Conservation (phyloP, 2,888 invertebrate genomes). For the Ceramica pisi region DNA sequence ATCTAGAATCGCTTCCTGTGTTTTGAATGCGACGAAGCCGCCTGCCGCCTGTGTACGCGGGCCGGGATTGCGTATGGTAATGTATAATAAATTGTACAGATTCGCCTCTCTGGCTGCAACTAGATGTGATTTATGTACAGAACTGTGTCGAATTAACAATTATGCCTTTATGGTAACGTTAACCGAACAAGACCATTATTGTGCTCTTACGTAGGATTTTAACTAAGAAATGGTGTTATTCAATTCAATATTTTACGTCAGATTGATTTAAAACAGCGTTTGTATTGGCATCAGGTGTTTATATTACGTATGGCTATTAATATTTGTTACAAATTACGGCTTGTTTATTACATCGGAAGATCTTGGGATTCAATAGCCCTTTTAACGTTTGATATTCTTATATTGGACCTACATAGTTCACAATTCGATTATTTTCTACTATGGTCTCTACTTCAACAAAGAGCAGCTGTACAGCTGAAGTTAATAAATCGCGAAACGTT, state of each 20-base stretch:
- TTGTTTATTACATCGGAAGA: constrained; percentile 48
- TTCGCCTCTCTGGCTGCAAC: constrained; percentile 80
- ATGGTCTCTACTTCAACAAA: not conserved
- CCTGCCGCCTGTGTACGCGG: constrained; percentile 33
- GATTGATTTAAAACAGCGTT: constrained; percentile 68
- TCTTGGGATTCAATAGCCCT: constrained; percentile 36
- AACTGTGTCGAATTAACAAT: constrained; percentile 88
- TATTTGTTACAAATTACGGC: constrained; percentile 44
- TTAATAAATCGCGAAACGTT: constrained; percentile 31
- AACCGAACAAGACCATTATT: constrained; percentile 76
- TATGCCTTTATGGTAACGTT: constrained; percentile 77
- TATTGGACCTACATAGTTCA: not conserved
- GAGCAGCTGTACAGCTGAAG: constrained; percentile 6
- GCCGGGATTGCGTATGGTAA: constrained; percentile 60
- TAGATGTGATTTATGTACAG: constrained; percentile 85
- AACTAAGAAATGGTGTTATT: constrained; percentile 65
- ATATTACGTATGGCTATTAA: constrained; percentile 50
- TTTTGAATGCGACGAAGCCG: constrained; percentile 70
- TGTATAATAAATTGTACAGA: constrained; percentile 83
- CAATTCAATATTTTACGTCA: constrained; percentile 66
- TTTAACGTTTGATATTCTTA: constrained; percentile 56
- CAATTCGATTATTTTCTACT: constrained; percentile 6
- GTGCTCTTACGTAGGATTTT: constrained; percentile 71
- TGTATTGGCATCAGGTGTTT: constrained; percentile 60
- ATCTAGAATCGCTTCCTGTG: constrained; percentile 80